These are phyloP conservation scores for Apodemia zela DNA, from an alignment of 2,888 invertebrate species.

Conservation along the genomic window DNA sequence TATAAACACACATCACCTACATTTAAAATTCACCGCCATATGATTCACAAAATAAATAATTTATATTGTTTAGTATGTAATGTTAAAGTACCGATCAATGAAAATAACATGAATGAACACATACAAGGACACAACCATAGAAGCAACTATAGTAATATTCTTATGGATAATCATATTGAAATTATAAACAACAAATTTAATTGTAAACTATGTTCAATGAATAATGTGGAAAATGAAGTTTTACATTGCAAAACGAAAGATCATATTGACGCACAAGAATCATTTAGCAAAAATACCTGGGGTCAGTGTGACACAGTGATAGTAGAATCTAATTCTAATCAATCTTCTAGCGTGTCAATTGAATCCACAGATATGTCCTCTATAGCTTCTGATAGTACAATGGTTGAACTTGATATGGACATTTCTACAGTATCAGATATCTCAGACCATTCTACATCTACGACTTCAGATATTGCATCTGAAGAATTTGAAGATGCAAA, in stretches of 20 bases:
- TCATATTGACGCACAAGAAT: not conserved
- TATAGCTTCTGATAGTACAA: not conserved
- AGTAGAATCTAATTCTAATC: not conserved
- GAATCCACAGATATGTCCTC: not conserved
- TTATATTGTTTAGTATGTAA: conserved; percentile 8
- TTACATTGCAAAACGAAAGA: conserved; percentile 13
- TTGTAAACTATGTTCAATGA: not conserved
- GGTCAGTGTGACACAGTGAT: not conserved
- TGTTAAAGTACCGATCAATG: not conserved
- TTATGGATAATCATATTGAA: conserved; percentile 1
- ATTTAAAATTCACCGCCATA: not conserved
- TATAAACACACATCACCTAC: not conserved
- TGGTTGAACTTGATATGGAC: not conserved
- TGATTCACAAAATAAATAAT: not conserved
- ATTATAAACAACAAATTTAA: not conserved
- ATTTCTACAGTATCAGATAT: too few relatives aligned
- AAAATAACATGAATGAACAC: conserved; percentile 4
- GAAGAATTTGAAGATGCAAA: not conserved
- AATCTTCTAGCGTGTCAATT: not conserved
- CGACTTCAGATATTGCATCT: not conserved
- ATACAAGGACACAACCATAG: not conserved
- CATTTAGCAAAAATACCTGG: not conserved
- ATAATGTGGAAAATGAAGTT: conserved; percentile 9
- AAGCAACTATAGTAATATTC: not conserved
- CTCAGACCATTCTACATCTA: too few relatives aligned